Evolutionary conservation across 2,888 invertebrate genomes (phyloP), one percentile per base, ranked within the genome.

Genomic region (Cheilosia urbana): DNA sequence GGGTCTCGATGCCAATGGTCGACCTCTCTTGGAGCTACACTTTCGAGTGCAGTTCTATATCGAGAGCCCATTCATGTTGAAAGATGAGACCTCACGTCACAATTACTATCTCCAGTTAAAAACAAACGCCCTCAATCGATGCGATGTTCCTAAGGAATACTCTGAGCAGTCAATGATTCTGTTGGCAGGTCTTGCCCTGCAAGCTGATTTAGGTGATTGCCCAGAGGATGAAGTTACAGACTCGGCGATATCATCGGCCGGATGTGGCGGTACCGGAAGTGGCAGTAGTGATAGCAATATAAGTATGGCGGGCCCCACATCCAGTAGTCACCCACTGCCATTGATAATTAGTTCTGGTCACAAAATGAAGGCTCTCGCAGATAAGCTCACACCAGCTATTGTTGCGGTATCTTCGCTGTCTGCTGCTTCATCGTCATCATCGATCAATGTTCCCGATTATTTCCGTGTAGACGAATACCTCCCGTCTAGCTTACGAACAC

Each of bases 61-160:
- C 90, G 98, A 98, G 93, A 97, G 97, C 91, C 97, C 97, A 85
- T 94, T 97, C 89, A 94, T 98, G 88, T 94, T 98, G 90, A 96
- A 97, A 93, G 98, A 98, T 94, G 97, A 97, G 90, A 95, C 96
- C 89, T 97, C 98, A 71, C 94, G 98, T 80, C 97, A 97, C 92
- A 96, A 98, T 91, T 99, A 99, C 93, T 99, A 98, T 93, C 94
- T 97, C 89, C 99, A 99, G 93, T 93, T 99, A 91, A 96, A 97
- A 87, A 96, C 97, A 93, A 99, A 99, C 93, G 94, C 96, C 87
- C 94, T 95, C 85, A 94, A 95, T 81, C 94, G 95, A 91, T 77
- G 81, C 85, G 96, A 95, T 92, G 94, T 92, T 88, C 93, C 91
- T 58, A 93, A 93, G 68, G 92, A 92, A 66, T 92, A 92, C 88